phyloP scores from a whole-genome alignment of 2,113 vertebrate species.

The Formicarius rufipectus region DNA sequence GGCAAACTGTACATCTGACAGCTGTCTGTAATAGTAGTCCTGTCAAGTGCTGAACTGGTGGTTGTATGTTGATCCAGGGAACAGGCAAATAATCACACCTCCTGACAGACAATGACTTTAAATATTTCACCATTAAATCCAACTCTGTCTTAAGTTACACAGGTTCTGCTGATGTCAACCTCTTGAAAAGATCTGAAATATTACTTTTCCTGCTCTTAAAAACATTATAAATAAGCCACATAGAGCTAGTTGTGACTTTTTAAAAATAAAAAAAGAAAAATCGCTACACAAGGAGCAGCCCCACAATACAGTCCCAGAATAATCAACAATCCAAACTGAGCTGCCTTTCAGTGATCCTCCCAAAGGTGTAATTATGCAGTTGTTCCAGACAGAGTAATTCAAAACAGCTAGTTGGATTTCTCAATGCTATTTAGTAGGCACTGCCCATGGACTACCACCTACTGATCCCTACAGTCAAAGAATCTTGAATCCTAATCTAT shows the following conservation, averaged over 20 bases:
- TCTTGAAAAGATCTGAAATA: neutral
- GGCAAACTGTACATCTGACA: neutral
- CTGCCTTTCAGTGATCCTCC: neutral
- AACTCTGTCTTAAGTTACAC: neutral
- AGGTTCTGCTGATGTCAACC: neutral
- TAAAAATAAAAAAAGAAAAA: neutral
- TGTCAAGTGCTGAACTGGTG: neutral
- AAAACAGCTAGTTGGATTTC: neutral
- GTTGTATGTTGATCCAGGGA: neutral
- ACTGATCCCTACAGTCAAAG: neutral
- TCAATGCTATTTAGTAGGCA: neutral
- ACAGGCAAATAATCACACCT: neutral
- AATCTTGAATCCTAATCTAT: neutral
- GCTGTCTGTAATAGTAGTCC: neutral
- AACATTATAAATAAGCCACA: neutral
- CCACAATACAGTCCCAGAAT: neutral
- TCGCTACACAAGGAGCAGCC: fast-evolving
- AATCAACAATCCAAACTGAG: neutral
- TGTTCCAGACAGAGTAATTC: neutral
- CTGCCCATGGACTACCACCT: neutral
- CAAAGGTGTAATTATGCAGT: neutral
- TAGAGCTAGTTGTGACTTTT: neutral
- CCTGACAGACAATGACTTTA: neutral
- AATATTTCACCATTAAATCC: neutral
- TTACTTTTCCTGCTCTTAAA: neutral